Base-by-base conservation (phyloP, 2,888 invertebrate genomes). In the Cephus runcator region DNA sequence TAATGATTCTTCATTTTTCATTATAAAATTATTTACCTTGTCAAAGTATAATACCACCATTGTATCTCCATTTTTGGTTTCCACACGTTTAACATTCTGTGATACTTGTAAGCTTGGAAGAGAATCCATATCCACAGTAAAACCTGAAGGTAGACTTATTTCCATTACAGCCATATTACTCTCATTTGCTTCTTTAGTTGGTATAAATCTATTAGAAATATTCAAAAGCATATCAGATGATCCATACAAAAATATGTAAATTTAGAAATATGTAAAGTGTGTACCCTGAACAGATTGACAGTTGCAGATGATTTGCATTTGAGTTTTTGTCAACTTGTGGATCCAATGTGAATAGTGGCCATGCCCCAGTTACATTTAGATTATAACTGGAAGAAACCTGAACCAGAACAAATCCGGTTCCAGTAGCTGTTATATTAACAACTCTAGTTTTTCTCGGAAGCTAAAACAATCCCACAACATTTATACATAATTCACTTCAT, bases 81-180 rank as follows among this genome's bases (percentile, higher is more conserved):
- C 95, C 11, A 95, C 94, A 81, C 95, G 93, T 88, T 94, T 94
- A 3, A 94, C 94, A 82, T 93, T 92, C 84, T 93, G 93, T 0
- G 93, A 93, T 1, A 93, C 91, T 88, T 93, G 93, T 76, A 93
- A 88, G 84, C 93, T 93, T 6, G 95, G 95, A 40, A 97, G 92
- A 0, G 95, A 95, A 85, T 95, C 95, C 82, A 94, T 92, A 85
- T 98, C 97, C 0, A 97, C 96, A 0, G 96, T 94, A 89, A 96
- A 98, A n/a, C 98, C 98, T 0, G 98, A 98, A 0, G 98, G 98
- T 79, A 98, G 93, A 81, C 95, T 95, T 0, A 98, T 96, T 87
- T 98, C 97, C 93, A 98, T 96, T 0, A 98, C 95, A 15, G 97
- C 96, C 95, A 98, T 96, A 83, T 98, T 98, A 81, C 97, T 97